Conservation (phyloP, 2,888 invertebrate genomes). For the Dichetophora obliterata region DNA sequence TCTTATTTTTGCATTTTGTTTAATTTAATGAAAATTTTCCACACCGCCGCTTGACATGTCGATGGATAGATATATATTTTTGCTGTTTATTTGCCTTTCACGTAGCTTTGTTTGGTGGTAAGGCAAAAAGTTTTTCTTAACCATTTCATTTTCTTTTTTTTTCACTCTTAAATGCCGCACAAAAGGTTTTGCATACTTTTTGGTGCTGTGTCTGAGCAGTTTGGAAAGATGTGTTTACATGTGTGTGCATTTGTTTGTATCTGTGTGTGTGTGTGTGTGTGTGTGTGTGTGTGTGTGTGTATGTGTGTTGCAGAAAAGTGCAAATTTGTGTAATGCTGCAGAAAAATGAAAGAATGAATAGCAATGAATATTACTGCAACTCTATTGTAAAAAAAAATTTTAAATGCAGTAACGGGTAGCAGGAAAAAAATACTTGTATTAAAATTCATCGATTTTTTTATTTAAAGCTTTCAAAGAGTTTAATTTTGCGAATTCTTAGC, state of each 20-base stretch:
- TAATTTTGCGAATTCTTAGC: too few relatives aligned
- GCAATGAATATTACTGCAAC: conserved; percentile 4
- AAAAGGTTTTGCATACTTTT: background rate
- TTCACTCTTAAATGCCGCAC: background rate
- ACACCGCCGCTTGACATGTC: conserved; percentile 67
- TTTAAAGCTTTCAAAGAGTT: background rate
- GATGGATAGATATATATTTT: conserved; percentile 19
- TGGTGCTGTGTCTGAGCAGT: background rate
- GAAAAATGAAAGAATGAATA: conserved; percentile 3
- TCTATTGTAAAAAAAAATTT: background rate
- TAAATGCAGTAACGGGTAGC: background rate
- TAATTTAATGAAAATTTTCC: conserved; percentile 70
- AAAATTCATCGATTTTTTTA: background rate
- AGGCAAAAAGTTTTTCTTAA: conserved; percentile 6
- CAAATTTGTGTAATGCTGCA: conserved; percentile 27
- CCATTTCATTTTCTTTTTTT: background rate
- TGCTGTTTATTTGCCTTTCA: background rate
- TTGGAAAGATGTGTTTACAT: background rate
- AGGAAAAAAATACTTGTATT: background rate
- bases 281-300: background rate
- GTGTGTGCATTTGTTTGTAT: background rate
- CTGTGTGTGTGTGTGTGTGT: background rate
- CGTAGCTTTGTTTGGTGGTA: conserved; percentile 19
- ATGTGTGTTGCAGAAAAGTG: conserved; percentile 10
- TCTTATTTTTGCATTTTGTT: conserved; percentile 47